A percentile compares a stretch with the other conserved stretches of the same genome.
phyloP scores from a whole-genome alignment of 2,113 vertebrate genomes.

The Micromys minutus region DNA sequence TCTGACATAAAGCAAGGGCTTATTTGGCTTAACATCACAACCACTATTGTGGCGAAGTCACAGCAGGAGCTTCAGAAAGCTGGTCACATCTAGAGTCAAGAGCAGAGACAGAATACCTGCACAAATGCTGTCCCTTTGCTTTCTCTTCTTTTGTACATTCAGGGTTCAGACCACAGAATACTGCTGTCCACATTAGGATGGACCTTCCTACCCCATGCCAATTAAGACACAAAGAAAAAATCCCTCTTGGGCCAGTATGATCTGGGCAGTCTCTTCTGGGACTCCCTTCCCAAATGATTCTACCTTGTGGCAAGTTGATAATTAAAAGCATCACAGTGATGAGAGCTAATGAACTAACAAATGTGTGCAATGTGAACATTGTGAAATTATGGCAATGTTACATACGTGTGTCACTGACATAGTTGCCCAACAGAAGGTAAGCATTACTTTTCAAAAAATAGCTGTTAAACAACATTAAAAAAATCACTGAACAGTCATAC shows the following conservation, averaged over 20 bases:
- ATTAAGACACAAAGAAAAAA: not conserved
- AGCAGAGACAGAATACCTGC: not conserved
- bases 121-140: not conserved
- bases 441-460: conserved; percentile 42
- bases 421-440: conserved; percentile 21
- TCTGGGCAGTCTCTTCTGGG: not conserved
- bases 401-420: not conserved
- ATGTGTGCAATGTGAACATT: conserved; percentile 28
- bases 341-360: conserved; percentile 14
- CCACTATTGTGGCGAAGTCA: not conserved
- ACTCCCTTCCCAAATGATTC: not conserved
- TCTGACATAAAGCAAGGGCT: not conserved
- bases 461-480: not conserved
- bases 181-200: not conserved
- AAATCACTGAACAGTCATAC: not conserved
- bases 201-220: too few species aligned
- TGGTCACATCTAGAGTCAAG: not conserved
- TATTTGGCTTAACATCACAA: not conserved
- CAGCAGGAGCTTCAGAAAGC: not conserved
- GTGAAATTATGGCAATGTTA: not conserved
- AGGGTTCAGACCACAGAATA: not conserved
- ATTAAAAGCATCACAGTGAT: not conserved
- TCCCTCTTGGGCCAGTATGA: not conserved
- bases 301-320: not conserved
- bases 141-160: not conserved